Evolutionary conservation across 2,113 vertebrate genomes (phyloP).

Genomic region (Trogon melanurus): DNA sequence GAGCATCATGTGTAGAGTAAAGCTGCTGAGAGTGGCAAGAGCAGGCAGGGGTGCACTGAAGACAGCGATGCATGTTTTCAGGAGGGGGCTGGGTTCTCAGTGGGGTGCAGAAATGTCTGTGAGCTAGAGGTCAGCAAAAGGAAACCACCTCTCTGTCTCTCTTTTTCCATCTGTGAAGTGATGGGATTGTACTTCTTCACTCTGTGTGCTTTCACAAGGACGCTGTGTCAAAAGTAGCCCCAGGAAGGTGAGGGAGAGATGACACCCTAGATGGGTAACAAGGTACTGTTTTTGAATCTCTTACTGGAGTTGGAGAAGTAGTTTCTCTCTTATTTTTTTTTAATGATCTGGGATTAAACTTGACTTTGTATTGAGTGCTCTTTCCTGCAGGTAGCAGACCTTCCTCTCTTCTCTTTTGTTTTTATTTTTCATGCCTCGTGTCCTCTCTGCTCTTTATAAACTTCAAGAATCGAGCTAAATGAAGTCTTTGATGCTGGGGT

Average conservation of each 20-base stretch:
- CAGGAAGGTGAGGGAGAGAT: background rate
- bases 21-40: background rate
- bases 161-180: background rate
- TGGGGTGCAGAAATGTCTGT: background rate
- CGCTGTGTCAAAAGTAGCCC: background rate
- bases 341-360: background rate
- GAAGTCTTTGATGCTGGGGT: background rate
- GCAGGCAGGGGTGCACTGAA: background rate
- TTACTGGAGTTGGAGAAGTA: background rate
- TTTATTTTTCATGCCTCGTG: conserved; percentile 41
- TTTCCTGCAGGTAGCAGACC: conserved; percentile 9
- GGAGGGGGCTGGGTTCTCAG: background rate
- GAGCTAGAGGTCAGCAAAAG: background rate
- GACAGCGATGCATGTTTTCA: background rate
- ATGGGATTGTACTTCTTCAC: background rate
- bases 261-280: background rate
- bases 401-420: conserved; percentile 41
- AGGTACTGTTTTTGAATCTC: background rate
- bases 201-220: background rate
- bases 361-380: background rate
- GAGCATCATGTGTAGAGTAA: background rate
- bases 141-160: background rate
- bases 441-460: conserved; percentile 23
- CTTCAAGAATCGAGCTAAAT: conserved; percentile 21
- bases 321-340: background rate